Percentiles rank a stretch among this genome's conserved stretches.
phyloP scores from a whole-genome alignment of 2,888 invertebrate species.

The Ephialtes manifestator region DNA sequence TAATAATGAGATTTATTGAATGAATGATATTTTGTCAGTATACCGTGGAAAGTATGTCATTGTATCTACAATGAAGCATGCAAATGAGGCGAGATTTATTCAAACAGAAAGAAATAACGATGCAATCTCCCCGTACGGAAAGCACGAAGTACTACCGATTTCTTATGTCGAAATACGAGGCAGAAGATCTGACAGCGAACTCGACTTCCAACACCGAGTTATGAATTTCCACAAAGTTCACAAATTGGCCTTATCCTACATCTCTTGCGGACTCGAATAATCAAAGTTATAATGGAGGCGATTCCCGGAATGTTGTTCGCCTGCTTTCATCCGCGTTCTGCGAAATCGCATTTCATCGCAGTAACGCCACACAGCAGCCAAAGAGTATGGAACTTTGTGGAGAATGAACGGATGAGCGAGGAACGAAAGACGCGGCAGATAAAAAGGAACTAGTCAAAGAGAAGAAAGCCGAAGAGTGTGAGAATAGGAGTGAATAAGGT shows the following conservation, averaged over 20 bases:
- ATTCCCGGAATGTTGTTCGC: slow-evolving; percentile 7
- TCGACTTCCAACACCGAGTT: slow-evolving; percentile 19
- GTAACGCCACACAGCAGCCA: background rate
- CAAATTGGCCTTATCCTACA: slow-evolving; percentile 51
- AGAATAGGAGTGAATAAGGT: slow-evolving; percentile 40
- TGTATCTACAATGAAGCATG: background rate
- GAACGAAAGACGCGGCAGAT: background rate
- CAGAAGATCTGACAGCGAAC: background rate
- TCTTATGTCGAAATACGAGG: background rate
- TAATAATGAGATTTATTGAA: no score
- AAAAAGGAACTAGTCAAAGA: slow-evolving; percentile 14
- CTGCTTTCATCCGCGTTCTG: slow-evolving; percentile 5
- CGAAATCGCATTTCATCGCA: background rate
- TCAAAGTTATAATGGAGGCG: slow-evolving; percentile 41
- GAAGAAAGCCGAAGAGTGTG: slow-evolving; percentile 11
- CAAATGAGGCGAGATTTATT: slow-evolving; percentile 61
- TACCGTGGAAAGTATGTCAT: background rate
- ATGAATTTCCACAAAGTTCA: slow-evolving; percentile 48
- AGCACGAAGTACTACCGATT: slow-evolving; percentile 22
- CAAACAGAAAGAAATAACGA: slow-evolving; percentile 61
- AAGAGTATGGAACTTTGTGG: background rate
- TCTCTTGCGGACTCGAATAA: slow-evolving; percentile 17
- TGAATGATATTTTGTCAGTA: background rate
- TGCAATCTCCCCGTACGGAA: slow-evolving; percentile 2
- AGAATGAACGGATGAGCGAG: background rate